Evolutionary conservation across 2,888 invertebrate species (phyloP), one percentile per base, ranked within the genome.

Genomic region (Margaritifera margaritifera): DNA sequence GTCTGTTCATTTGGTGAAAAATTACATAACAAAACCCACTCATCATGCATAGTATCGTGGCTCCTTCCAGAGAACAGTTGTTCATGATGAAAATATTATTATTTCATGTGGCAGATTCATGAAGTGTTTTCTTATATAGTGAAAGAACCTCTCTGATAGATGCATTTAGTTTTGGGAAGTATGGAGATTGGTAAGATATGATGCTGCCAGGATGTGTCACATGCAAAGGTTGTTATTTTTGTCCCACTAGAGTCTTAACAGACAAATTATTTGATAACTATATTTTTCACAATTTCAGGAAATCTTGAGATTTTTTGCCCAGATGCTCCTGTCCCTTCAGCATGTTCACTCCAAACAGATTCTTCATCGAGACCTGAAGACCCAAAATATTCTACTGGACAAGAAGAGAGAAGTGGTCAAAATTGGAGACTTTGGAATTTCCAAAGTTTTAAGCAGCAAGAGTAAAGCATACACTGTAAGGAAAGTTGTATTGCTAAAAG

Each of bases 351-450:
- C 92, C 42, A 93, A 93, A 81, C 93, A 94, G 80, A 93, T 96
- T 68, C 92, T 96, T 63, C 96, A 96, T 87, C 91, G 96, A 81
- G 96, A 96, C 90, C 91, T 96, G 70, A 96, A 95, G 90, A 94
- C 95, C 11, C 95, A 95, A 89, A 96, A 96, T 88, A 95, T 96
- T 77, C 92, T 96, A 79, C 93, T 94, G 62, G 94, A 95, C 63
- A 91, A 92, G 77, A 91, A 92, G 78, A 92, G 93, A 4, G 91
- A 93, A 72, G 90, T 94, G 18, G 92, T 95, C 1, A 95, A 95
- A 90, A 94, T 96, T 78, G 94, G 95, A 0, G 96, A 96, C 86
- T 96, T 96, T 89, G 95, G 96, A 27, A 94, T 95, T 78, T 95
- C 95, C 0, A 95, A 94, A 91, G 92, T 93, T 84, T 89, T 94